Conservation (phyloP, 2,113 vertebrate species). For the Anarrhichthys ocellatus region DNA sequence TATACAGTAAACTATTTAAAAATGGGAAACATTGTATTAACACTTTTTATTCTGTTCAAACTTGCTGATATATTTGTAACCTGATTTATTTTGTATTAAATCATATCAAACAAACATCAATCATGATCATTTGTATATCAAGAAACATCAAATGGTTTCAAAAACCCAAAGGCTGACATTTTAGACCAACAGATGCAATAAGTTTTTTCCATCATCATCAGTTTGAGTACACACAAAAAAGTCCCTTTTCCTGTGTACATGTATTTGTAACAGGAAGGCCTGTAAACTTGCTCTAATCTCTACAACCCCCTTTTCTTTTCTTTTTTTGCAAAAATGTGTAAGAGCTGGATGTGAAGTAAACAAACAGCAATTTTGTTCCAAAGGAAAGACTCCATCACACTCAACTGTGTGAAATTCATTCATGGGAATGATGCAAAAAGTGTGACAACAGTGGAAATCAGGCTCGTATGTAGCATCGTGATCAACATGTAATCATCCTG, state of each 20-base stretch:
- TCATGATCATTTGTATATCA: background rate
- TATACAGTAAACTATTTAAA: too few species aligned
- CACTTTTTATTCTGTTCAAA: background rate
- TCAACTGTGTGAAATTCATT: constrained; percentile 35
- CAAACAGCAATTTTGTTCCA: constrained; percentile 18
- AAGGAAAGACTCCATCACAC: constrained; percentile 14
- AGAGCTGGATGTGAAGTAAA: constrained; percentile 7
- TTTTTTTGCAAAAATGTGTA: background rate
- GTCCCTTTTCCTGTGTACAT: background rate
- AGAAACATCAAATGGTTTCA: background rate
- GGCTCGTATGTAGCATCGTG: constrained; percentile 22
- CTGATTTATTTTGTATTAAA: background rate
- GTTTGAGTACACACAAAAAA: background rate
- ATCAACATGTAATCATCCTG: constrained; percentile 30
- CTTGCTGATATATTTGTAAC: background rate
- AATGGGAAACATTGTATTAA: too few species aligned
- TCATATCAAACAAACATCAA: background rate
- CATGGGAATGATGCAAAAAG: constrained; percentile 56
- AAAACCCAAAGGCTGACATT: background rate
- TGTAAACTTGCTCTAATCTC: background rate
- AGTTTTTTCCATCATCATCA: background rate
- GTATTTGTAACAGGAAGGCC: background rate
- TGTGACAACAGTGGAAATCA: constrained; percentile 43
- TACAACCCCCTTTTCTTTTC: background rate
- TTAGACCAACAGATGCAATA: background rate